Evolutionary conservation across 2,888 invertebrate species (phyloP).

Genomic region (Carterocephalus palaemon): DNA sequence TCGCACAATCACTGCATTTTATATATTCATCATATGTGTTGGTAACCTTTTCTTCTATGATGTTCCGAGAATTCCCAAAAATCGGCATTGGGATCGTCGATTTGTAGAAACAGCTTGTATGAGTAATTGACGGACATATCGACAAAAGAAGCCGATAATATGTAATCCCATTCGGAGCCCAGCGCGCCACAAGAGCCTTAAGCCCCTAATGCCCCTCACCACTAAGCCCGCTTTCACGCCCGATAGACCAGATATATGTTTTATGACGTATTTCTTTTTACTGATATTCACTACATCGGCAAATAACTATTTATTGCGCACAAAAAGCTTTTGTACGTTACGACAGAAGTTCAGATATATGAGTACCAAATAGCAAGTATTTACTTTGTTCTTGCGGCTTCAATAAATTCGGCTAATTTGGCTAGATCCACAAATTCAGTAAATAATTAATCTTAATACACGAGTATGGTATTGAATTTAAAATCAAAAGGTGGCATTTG

Average conservation of each 20-base stretch:
- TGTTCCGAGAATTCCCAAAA: neutral
- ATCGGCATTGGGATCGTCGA: neutral
- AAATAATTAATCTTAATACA: too few relatives aligned
- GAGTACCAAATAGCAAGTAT: neutral
- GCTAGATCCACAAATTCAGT: too few relatives aligned
- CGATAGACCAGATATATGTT: conserved; percentile 13
- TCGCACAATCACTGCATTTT: too few relatives aligned
- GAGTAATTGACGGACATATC: conserved; percentile 1
- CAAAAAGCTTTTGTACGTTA: conserved; percentile 10
- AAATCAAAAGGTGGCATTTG: too few relatives aligned
- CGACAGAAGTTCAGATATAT: too few relatives aligned
- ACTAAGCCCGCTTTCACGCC: conserved; percentile 14
- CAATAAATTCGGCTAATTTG: conserved; percentile 5
- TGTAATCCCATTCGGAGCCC: conserved; percentile 14
- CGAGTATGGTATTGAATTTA: too few relatives aligned
- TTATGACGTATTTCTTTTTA: conserved; percentile 21
- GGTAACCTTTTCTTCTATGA: neutral
- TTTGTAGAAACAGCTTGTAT: conserved; percentile 1
- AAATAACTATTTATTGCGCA: conserved; percentile 19
- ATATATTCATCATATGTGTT: too few relatives aligned
- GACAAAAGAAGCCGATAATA: conserved; percentile 9
- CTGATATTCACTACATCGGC: conserved; percentile 11
- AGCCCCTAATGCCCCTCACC: conserved; percentile 13
- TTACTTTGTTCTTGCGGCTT: neutral
- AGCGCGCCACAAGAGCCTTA: conserved; percentile 5